These are phyloP conservation scores for Campylorhamphus procurvoides DNA, from an alignment of 2,113 vertebrate genomes.

Conservation along the genomic window DNA sequence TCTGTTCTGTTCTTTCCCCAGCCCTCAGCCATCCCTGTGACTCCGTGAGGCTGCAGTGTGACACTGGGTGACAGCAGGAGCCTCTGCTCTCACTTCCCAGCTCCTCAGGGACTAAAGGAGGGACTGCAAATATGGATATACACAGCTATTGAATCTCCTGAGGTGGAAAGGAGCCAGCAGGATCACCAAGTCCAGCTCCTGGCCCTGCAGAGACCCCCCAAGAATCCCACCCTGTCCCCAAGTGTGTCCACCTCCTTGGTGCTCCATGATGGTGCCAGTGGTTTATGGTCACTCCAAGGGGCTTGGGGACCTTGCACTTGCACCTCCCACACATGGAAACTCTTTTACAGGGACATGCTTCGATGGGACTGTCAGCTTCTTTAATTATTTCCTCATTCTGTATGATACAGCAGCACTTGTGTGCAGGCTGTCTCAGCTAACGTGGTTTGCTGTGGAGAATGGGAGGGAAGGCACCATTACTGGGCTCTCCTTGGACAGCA, in stretches of 20 bases:
- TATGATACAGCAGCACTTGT: not conserved
- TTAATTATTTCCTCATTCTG: not conserved
- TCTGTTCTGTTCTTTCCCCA: not conserved
- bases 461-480: not conserved
- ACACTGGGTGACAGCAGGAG: not conserved
- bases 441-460: not conserved
- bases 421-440: not conserved
- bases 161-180: not conserved
- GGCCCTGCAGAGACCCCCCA: not conserved
- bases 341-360: not conserved
- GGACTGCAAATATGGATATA: accelerated
- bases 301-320: not conserved
- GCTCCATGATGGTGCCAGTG: not conserved
- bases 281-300: not conserved
- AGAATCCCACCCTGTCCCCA: not conserved
- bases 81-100: not conserved
- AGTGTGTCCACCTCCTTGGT: accelerated
- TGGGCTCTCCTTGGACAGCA: not conserved
- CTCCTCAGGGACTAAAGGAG: not conserved
- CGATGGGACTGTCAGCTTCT: not conserved
- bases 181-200: not conserved
- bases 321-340: not conserved
- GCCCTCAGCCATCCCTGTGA: not conserved
- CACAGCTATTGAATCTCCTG: not conserved
- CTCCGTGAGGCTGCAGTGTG: not conserved